Base-by-base conservation (phyloP, 2,113 vertebrate species). In the Aegypius monachus region DNA sequence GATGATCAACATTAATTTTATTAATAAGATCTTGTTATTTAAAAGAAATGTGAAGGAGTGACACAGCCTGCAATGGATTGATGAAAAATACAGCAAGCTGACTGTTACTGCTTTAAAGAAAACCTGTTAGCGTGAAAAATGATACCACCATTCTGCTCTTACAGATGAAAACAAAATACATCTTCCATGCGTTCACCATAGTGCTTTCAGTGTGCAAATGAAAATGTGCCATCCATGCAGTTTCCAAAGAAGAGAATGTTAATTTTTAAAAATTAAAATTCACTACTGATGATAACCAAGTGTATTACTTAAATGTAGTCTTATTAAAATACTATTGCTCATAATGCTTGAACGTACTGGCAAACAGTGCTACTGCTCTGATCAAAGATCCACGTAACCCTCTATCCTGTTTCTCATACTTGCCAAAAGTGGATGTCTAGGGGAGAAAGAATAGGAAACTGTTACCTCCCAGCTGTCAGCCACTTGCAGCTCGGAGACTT, bases 21-120 rank as follows among this genome's bases (percentile, higher is more conserved):
- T 93, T 93, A 93, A 66, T 70, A 83, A 71, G 43, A 65, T 16
- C 47, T 61, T 81, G 47, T 59, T 59, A 70, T 53, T 85, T 63
- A 72, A 70, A 88, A 70, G n/a, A 66, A 95, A 93, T 9, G 14
- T 52, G 67, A 86, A 83, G 31, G 29, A 84, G 21, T 7, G 38
- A 61, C 1, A 4, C 10, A 79, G 38, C 42, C 38, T 72, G 52
- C 36, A 65, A 62, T 5, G 26, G 32, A 43, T 0, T 77, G 78
- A 87, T 81, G 52, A 82, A 80, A 89, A 81, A 73, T 38, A 65
- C 0, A 53, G 73, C 53, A 36, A 80, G 50, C 13, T 50, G 53
- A 85, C 26, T 86, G 58, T 18, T 93, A 45, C 40, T 86, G 68
- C 70, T 87, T 88, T 48, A 55, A 68, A 91, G 70, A 73, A 96